These are phyloP conservation scores for Cinclus mexicanus DNA, from an alignment of 2,113 vertebrate genomes.

Conservation along the genomic window DNA sequence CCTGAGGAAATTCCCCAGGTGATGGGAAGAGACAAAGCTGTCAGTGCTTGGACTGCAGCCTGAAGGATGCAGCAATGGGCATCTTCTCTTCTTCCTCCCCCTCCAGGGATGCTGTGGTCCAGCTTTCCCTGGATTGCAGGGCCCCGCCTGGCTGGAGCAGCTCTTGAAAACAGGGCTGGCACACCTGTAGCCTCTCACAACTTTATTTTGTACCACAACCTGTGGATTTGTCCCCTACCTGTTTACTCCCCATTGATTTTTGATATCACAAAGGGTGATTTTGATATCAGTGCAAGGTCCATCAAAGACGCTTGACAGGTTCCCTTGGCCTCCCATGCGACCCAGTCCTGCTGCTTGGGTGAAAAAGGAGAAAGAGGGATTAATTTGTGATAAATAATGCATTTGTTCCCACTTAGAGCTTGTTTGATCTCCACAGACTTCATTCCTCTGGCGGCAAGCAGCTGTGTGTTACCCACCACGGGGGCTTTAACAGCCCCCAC, in stretches of 20 bases:
- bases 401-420: conserved; percentile 45
- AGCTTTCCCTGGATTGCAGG: not conserved
- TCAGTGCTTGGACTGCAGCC: not conserved
- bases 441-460: conserved; percentile 39
- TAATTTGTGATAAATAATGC: conserved; percentile 64
- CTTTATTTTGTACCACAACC: not conserved
- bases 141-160: not conserved
- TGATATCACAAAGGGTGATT: not conserved
- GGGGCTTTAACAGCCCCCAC: conserved; percentile 29
- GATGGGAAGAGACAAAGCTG: not conserved
- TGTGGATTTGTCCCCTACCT: not conserved
- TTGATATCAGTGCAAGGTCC: not conserved
- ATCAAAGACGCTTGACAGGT: not conserved
- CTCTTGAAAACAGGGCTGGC: not conserved
- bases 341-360: not conserved
- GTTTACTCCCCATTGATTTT: not conserved
- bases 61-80: not conserved
- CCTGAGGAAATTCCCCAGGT: too few species aligned
- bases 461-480: conserved; percentile 32
- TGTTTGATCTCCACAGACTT: conserved; percentile 27
- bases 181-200: rapidly evolving
- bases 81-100: not conserved
- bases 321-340: not conserved
- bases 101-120: not conserved
- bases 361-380: not conserved